Conservation (phyloP, 2,797 vertebrate genomes). For the Phoxinus dragarum region DNA sequence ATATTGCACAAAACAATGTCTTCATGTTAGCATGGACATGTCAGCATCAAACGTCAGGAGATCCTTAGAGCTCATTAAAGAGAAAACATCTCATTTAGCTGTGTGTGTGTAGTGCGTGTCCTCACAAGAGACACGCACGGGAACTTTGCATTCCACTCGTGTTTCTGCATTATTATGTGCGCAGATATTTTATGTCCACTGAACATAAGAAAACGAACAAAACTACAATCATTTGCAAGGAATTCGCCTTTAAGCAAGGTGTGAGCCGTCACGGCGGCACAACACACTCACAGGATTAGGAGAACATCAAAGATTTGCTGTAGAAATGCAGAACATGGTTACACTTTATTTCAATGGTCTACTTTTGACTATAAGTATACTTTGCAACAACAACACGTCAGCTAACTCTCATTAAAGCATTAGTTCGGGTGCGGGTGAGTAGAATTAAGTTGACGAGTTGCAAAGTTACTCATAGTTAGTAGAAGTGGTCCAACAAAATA, state of each 20-base stretch:
- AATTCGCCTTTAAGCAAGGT: conserved; percentile 16
- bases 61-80: background rate
- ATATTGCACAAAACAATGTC: background rate
- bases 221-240: background rate
- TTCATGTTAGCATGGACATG: conserved; percentile 1
- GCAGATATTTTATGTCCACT: background rate
- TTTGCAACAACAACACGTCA: background rate
- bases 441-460: background rate
- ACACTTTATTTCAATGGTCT: background rate
- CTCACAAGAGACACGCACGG: background rate
- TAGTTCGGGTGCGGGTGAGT: background rate
- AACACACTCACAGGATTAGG: background rate
- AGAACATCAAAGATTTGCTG: background rate
- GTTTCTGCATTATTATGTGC: background rate
- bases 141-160: background rate
- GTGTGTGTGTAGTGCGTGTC: background rate
- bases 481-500: background rate
- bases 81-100: background rate
- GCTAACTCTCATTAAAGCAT: background rate
- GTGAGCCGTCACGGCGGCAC: background rate
- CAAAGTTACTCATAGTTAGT: background rate
- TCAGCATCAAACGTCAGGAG: background rate
- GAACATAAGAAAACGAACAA: background rate
- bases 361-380: background rate
- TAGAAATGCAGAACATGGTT: background rate